Conservation (phyloP, 2,888 invertebrate genomes). For the Idaea dimidiata region DNA sequence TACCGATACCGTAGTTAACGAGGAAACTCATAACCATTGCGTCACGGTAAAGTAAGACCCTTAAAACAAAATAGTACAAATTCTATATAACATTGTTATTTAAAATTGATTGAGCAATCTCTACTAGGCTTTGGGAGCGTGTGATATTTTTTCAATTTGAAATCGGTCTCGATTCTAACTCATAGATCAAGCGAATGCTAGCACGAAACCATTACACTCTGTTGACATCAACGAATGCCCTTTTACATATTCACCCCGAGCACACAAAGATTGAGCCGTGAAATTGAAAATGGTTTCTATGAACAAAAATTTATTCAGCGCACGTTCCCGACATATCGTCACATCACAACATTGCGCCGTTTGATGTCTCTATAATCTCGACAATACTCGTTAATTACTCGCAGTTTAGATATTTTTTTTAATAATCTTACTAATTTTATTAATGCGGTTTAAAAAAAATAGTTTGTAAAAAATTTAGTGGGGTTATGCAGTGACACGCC, state of each 20-base stretch:
- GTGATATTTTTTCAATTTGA: constrained; percentile 57
- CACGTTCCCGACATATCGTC: constrained; percentile 68
- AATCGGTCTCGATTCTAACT: constrained; percentile 58
- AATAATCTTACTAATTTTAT: neutral
- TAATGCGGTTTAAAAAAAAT: constrained; percentile 13
- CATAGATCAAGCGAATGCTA: constrained; percentile 69
- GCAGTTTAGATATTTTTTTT: neutral
- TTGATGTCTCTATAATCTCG: neutral
- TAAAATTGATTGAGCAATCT: constrained; percentile 34
- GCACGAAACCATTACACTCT: constrained; percentile 78
- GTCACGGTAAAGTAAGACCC: too few relatives aligned
- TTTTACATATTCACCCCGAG: constrained; percentile 78
- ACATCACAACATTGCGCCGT: constrained; percentile 41
- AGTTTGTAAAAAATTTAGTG: too few relatives aligned
- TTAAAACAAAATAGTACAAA: neutral
- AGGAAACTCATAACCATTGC: too few relatives aligned
- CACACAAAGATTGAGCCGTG: constrained; percentile 79
- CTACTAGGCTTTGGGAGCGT: constrained; percentile 30
- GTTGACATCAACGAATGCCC: constrained; percentile 78
- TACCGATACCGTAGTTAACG: too few relatives aligned
- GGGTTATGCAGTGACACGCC: too few relatives aligned
- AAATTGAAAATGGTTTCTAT: constrained; percentile 80
- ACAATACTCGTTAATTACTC: neutral
- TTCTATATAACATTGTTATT: constrained; percentile 12
- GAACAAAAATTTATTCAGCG: constrained; percentile 74